Base-by-base conservation (phyloP, 2,113 vertebrate genomes). In the Thryonomys swinderianus region DNA sequence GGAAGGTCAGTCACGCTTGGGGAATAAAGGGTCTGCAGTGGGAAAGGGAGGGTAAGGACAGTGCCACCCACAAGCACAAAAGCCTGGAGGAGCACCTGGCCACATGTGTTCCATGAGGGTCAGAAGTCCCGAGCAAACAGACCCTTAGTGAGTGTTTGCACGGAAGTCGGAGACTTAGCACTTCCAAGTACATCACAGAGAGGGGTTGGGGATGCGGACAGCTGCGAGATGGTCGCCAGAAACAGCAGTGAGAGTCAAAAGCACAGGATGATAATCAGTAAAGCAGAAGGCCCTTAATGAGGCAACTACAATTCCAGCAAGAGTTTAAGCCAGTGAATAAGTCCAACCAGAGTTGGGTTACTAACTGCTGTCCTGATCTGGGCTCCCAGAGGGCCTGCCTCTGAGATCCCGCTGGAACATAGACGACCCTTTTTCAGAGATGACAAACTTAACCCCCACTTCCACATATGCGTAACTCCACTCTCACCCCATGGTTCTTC, bases 1-100 rank as follows among this genome's bases (percentile, higher is more conserved):
- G 37, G 83, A 96, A 95, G 93, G 90, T 94, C 83, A 86, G 37
- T 17, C 59, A 20, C 90, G 71, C 73, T 32, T 23, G 37, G 85
- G 42, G 37, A 61, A 53, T 30, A 7, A 61, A 27, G n/a, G 48
- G 21, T n/a, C 21, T 6, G 16, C 37, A 37, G 51, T 18, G 30
- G 85, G 51, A 78, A 66, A 45, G 13, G 55, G 25, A 20, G 34
- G 3, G 51, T 13, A 13, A 62, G 62, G 12, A 40, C 79, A 73
- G 61, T 32, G 61, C 7, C 80, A 37, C 27, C 64, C 16, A 4
- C 1, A n/a, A 66, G 32, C 37, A 37, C 40, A 61, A 9, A 25
- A 66, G 4, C 18, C 64, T 10, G 0, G 10, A 45, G 5, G 13
- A 67, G 18, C 3, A 21, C 13, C 8, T 4, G 10, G 16, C 9